These are phyloP conservation scores for Nannoperca australis DNA, from an alignment of 2,797 vertebrate species.

Conservation along the genomic window DNA sequence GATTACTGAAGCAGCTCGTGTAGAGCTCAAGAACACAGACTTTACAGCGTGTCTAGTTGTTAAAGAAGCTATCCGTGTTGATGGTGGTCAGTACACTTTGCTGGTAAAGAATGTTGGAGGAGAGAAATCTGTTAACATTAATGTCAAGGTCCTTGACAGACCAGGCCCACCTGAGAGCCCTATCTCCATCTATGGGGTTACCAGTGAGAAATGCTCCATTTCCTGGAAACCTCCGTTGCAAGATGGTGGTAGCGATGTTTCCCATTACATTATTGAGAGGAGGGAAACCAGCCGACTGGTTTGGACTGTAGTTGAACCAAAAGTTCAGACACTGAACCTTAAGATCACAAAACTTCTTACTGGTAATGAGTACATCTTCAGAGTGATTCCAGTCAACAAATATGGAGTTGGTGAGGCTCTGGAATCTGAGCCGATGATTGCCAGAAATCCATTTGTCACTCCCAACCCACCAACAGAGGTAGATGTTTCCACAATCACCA, in stretches of 20 bases:
- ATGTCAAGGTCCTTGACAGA: slow-evolving; percentile 96
- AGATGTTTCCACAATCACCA: slow-evolving; percentile 94
- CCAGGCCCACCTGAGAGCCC: slow-evolving; percentile 97
- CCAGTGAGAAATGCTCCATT: slow-evolving; percentile 94
- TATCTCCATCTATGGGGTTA: slow-evolving; percentile 90
- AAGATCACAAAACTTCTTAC: slow-evolving; percentile 98
- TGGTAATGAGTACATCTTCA: slow-evolving; percentile 98
- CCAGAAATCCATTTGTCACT: slow-evolving; percentile 94
- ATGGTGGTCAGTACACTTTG: slow-evolving; percentile 95
- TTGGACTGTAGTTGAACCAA: slow-evolving; percentile 95
- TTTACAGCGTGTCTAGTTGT: slow-evolving; percentile 91
- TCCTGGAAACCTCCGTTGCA: slow-evolving; percentile 95
- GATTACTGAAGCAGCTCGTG: slow-evolving; percentile 90
- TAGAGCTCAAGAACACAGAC: slow-evolving; percentile 94
- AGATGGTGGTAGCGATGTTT: slow-evolving; percentile 96
- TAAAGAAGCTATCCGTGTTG: slow-evolving; percentile 93
- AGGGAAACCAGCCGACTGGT: slow-evolving; percentile 98
- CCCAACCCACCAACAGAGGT: slow-evolving; percentile 91
- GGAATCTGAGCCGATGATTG: slow-evolving; percentile 93
- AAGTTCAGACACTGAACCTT: slow-evolving; percentile 92
- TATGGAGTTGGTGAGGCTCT: slow-evolving; percentile 96
- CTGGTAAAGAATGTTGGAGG: slow-evolving; percentile 96
- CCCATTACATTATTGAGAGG: slow-evolving; percentile 95
- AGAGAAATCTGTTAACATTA: slow-evolving; percentile 91
- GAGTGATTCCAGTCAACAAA: slow-evolving; percentile 98